A percentile compares a stretch with the other conserved stretches of the same genome.
Conservation (phyloP, 1,140 invertebrate species). For the Psilanteris sp. region DNA sequence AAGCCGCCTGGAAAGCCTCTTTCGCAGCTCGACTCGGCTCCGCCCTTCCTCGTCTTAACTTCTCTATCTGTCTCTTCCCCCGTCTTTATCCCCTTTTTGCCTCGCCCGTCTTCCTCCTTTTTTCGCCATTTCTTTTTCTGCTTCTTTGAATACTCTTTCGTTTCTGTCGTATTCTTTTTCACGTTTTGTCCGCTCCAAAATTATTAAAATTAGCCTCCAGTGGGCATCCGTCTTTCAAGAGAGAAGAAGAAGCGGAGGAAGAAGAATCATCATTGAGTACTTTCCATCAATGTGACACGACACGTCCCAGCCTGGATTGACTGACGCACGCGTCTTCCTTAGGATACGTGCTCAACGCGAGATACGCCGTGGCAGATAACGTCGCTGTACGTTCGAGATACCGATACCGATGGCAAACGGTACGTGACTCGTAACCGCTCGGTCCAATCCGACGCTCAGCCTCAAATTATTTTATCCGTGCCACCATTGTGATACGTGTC, state of each 20-base stretch:
- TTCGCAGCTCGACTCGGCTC: conserved; percentile 36
- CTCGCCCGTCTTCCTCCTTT: conserved; percentile 1
- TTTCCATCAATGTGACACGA: conserved; percentile 59
- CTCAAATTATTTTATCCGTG: background rate
- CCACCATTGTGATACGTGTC: conserved; percentile 1
- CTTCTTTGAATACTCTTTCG: conserved; percentile 4
- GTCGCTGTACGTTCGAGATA: conserved; percentile 41
- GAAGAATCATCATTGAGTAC: conserved; percentile 56
- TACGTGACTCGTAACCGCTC: conserved; percentile 36
- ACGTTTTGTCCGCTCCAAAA: conserved; percentile 45
- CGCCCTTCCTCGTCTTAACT: conserved; percentile 35
- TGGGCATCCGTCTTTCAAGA: conserved; percentile 19
- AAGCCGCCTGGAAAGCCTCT: conserved; percentile 68
- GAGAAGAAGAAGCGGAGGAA: conserved; percentile 33
- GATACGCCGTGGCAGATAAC: conserved; percentile 36
- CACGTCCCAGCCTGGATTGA: conserved; percentile 51
- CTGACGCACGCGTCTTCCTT: conserved; percentile 53
- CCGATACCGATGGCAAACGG: conserved; percentile 33
- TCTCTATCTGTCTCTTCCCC: conserved; percentile 20
- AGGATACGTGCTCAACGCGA: conserved; percentile 50
- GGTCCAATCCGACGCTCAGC: conserved; percentile 5
- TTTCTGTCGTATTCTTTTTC: background rate
- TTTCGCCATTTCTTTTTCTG: background rate
- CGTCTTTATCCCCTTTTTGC: conserved; percentile 16
- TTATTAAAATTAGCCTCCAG: conserved; percentile 67